Base-by-base conservation (phyloP, 2,888 invertebrate species). In the Drosophila anomelani region DNA sequence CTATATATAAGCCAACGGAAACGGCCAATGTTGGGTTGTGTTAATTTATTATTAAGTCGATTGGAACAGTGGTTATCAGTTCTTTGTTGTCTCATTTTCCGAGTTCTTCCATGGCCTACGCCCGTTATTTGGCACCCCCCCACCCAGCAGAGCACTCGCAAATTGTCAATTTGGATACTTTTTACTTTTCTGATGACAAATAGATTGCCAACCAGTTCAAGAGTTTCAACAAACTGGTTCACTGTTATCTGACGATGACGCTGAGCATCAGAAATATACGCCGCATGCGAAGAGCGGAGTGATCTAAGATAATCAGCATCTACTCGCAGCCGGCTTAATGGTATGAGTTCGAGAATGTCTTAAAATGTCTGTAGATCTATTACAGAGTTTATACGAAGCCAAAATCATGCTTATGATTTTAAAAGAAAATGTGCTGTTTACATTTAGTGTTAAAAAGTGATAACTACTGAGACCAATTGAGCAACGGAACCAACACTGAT, bases 131-230 rank as follows among this genome's bases (percentile, higher is more conserved):
- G 10, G 4, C 41, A 17, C 34, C 17, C 26, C 49, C 39, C 41
- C 17, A 32, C 34, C 34, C 12, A 23, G 13, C 29, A 20, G 5
- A 12, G 20, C 15, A 17, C 12, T 13, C 2, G 26, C 47, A 38
- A 15, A 47, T 17, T 38, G n/a, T 20, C 13, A 9, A 13, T 13
- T 17, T 9, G 5, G 17, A n/a, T 13, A 26, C 17, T 59, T 78
- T 81, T 79, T 76, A 84, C 85, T 85, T 83, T 87, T 79, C 63
- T 71, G 57, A 49, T 32, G 8, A 41, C 57, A 46, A 49, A 47
- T 12, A 17, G n/a, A 26, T 20, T 72, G 76, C 66, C 56, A 74
- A 88, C 75, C 78, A 64, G 80, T 68, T 57, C 20, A 49, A 54
- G 63, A 71, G n/a, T 46, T 59, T 53, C 55, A 53, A 7, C 41